Base-by-base conservation (phyloP, 2,797 vertebrate species). In the Rhinatrema bivittatum region DNA sequence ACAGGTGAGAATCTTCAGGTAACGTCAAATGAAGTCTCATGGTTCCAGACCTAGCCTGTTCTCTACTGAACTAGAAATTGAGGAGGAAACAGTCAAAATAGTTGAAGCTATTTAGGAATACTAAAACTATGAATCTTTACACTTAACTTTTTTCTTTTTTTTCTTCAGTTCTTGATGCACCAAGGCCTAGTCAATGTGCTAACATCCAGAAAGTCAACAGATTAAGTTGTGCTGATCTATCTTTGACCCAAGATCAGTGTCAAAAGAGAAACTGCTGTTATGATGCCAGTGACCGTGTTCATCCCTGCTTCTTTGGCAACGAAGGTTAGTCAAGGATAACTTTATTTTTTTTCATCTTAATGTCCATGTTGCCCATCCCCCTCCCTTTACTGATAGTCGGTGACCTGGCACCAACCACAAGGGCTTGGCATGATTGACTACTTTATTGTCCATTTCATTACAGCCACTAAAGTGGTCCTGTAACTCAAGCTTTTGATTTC, bases 291-390 rank as follows among this genome's bases (percentile, higher is more conserved):
- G 46, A 55, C 22, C 9, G 8, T 2, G 5, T 9, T 13, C 30
- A 15, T 5, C 25, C 56, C 30, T 60, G 56, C 16, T 60, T 47
- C 29, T 55, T 37, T 3, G 43, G 39, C 3, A 31, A 42, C 19
- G 19, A 25, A 43, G 56, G 56, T 47, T 14, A 31, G 12, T 7
- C 3, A 7, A 9, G 15, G 6, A 4, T 16, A 3, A 14, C 2
- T 3, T 5, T 2, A 10, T 4, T 15, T 21, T 2, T 9, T 10
- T 4, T 10, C 20, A 12, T 9, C 6, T 7, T 5, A 16, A 25
- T 5, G 3, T 23, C 6, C n/a, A 4, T 3, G 3, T 12, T 3
- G 7, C 13, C 14, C 26, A 28, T 7, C 7, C 26, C 13, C 16
- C 27, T 7, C 9, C 11, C 16, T 3, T 9, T 4, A n/a, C n/a